These are phyloP conservation scores for Lottia gigantea DNA, from an alignment of 2,888 invertebrate genomes.

Conservation along the genomic window DNA sequence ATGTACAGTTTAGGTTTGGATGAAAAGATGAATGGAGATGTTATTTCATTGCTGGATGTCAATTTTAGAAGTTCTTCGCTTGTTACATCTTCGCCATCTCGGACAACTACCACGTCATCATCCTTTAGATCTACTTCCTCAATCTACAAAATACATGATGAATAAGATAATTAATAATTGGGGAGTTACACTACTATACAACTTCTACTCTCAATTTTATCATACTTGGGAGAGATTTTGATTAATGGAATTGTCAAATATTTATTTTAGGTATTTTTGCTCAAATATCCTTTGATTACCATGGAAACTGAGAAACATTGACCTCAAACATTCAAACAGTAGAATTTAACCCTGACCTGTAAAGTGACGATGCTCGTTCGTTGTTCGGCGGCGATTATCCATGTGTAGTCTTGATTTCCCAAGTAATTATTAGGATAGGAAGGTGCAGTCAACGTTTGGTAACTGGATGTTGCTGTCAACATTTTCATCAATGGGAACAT, in stretches of 20 bases:
- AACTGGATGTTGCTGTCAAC: slow-evolving; percentile 24
- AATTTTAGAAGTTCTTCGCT: slow-evolving; percentile 30
- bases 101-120: slow-evolving; percentile 39
- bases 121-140: slow-evolving; percentile 35
- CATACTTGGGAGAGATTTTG: no score
- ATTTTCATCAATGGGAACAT: slow-evolving; percentile 8
- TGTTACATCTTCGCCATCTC: slow-evolving; percentile 41
- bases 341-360: no score
- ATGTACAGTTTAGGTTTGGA: slow-evolving; percentile 45
- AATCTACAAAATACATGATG: slow-evolving; percentile 32
- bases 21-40: slow-evolving; percentile 35
- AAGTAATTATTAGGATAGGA: slow-evolving; percentile 30
- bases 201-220: no score
- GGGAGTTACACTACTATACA: no score
- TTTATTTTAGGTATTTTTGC: no score
- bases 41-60: slow-evolving; percentile 22
- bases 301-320: no score
- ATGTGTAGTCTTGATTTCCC: slow-evolving; percentile 44
- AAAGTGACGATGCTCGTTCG: slow-evolving; percentile 37
- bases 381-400: slow-evolving; percentile 38
- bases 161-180: background rate
- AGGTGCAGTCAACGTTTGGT: slow-evolving; percentile 23
- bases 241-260: no score
- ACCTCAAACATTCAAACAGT: no score
- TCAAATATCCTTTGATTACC: no score